Percentiles rank a stretch among this genome's conserved stretches.
These are phyloP conservation scores for Gryllus longicercus DNA, from an alignment of 2,888 invertebrate species.

Conservation along the genomic window DNA sequence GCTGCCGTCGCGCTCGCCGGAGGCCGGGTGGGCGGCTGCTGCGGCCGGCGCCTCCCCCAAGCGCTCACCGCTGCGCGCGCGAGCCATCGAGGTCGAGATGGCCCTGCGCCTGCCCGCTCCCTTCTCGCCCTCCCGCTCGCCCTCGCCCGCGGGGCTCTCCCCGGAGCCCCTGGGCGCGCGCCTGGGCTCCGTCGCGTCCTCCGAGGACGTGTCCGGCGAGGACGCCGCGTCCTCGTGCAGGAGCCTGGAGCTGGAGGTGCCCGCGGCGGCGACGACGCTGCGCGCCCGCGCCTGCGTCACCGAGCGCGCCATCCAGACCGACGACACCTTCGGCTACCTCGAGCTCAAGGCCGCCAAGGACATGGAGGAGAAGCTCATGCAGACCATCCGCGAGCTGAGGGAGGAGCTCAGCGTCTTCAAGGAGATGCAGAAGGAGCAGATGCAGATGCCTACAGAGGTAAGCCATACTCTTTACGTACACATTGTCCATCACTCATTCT, in stretches of 20 bases:
- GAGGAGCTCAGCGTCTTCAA: not conserved
- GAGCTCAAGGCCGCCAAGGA: not conserved
- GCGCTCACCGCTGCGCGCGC: not conserved
- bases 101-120: too few species aligned
- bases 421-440: constrained; percentile 1
- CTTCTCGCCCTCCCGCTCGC: not conserved
- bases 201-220: not conserved
- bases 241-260: not conserved
- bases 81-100: not conserved
- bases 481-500: too few species aligned
- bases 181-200: not conserved
- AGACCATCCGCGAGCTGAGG: not conserved
- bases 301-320: not conserved
- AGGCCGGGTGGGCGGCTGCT: not conserved
- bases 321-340: not conserved
- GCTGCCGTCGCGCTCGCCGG: not conserved
- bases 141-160: not conserved
- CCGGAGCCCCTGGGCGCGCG: not conserved
- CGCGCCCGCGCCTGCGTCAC: not conserved
- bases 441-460: not conserved
- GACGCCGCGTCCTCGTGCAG: not conserved
- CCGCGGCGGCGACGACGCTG: not conserved
- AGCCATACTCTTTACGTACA: too few species aligned
- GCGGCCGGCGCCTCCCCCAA: not conserved
- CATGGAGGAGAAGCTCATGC: not conserved